Conservation (phyloP, 2,888 invertebrate species). For the Drosophila nr. medialis region DNA sequence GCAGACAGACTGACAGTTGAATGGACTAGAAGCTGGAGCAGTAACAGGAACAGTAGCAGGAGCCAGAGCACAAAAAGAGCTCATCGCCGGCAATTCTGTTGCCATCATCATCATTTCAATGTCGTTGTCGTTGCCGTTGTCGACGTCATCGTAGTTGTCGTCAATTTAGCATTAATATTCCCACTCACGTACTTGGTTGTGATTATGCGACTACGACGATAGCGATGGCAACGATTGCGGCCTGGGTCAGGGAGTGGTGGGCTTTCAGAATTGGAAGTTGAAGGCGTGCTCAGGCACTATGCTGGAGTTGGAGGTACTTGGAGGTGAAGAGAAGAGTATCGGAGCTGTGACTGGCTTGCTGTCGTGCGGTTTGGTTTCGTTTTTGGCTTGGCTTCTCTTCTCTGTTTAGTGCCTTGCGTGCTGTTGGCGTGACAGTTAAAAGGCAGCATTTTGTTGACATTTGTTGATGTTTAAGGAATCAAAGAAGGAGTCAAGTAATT, state of each 20-base stretch:
- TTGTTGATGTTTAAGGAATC: constrained; percentile 72
- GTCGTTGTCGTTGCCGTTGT: constrained; percentile 40
- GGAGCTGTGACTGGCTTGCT: constrained; percentile 19
- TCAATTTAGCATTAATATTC: constrained; percentile 82
- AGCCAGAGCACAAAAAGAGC: constrained; percentile 21
- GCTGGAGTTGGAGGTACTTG: not conserved
- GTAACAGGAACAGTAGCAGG: constrained; percentile 7
- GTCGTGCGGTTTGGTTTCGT: constrained; percentile 65
- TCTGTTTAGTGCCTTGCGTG: constrained; percentile 64
- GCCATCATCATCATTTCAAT: constrained; percentile 54
- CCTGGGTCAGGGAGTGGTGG: constrained; percentile 48
- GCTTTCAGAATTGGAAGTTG: constrained; percentile 49
- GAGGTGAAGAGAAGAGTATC: not conserved
- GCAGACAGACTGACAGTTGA: constrained; percentile 13
- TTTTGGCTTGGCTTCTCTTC: constrained; percentile 46
- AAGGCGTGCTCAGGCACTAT: constrained; percentile 19
- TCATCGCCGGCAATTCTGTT: constrained; percentile 31
- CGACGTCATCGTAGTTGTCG: constrained; percentile 66
- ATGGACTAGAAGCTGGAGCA: constrained; percentile 21
- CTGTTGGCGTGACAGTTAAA: constrained; percentile 77
- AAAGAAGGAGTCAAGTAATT: constrained; percentile 72
- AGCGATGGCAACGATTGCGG: constrained; percentile 57
- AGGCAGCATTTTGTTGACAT: constrained; percentile 78
- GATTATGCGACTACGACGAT: constrained; percentile 76
- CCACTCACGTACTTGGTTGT: constrained; percentile 82